Percentiles rank a stretch among this genome's conserved stretches.
Conservation (phyloP, 2,888 invertebrate species). For the Hecatera dysodea region DNA sequence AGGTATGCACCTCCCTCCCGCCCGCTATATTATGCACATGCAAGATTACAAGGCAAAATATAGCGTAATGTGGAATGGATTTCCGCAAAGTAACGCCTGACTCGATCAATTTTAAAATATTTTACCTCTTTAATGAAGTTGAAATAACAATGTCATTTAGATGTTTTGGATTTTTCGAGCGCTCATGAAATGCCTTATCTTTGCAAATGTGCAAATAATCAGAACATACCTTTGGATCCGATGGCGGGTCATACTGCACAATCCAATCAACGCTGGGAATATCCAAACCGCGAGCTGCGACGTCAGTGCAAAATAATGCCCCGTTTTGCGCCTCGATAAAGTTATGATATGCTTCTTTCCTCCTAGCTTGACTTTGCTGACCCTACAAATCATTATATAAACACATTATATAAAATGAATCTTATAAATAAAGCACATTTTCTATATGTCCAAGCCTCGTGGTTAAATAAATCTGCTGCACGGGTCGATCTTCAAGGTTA, state of each 20-base stretch:
- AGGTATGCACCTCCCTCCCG: too few relatives aligned
- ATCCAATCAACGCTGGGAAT: conserved; percentile 99
- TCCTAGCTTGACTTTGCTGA: conserved; percentile 98
- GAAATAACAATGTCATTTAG: neutral
- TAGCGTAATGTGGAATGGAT: too few relatives aligned
- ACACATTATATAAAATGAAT: neutral
- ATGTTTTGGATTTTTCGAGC: neutral
- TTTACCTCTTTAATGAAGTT: neutral
- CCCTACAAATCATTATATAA: conserved; percentile 92
- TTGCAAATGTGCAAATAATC: neutral
- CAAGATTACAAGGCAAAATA: too few relatives aligned
- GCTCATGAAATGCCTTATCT: neutral
- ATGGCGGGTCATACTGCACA: conserved; percentile 99
- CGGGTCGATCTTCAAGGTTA: neutral
- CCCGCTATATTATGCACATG: too few relatives aligned
- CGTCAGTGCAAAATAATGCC: conserved; percentile 98
- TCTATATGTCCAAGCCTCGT: neutral
- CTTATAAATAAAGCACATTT: neutral
- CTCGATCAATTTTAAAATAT: too few relatives aligned
- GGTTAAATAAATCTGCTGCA: neutral
- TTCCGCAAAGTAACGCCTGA: too few relatives aligned
- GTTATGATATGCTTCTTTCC: conserved; percentile 98
- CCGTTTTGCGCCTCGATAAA: conserved; percentile 98
- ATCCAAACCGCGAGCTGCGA: conserved; percentile 98
- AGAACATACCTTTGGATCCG: conserved; percentile 96